Evolutionary conservation across 2,113 vertebrate genomes (phyloP), one percentile per base, ranked within the genome.

Genomic region (Chitala chitala): DNA sequence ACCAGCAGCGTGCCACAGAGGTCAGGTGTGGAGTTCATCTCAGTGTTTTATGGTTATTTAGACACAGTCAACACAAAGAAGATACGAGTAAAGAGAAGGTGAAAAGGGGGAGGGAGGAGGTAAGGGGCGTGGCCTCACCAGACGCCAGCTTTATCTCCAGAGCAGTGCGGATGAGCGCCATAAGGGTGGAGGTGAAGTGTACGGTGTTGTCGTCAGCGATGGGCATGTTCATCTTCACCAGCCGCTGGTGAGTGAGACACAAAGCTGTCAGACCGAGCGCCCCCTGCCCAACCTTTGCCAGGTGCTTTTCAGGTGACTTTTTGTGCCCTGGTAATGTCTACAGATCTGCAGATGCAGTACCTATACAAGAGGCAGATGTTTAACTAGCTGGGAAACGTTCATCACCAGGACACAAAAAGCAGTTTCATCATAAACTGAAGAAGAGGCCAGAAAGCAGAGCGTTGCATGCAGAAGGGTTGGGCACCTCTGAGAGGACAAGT

Each of bases 201-300:
- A 99, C 97, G 0, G 94, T 96, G 77, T 93, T 87, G 82, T 99
- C 95, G 0, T 89, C 90, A 0, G 93, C 95, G 71, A 99, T 98
- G 1, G 97, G 97, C 97, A 98, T 99, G 87, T 99, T 98, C 97
- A 99, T 98, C 84, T 86, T 89, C 61, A 99, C 96, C 87, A 98
- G 81, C 48, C 96, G 95, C 97, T 98, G 87, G 31, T 44, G 80
- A 77, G 78, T 76, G 64, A 33, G 68, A 71, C 42, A 73, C 40
- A 71, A 53, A 72, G 69, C n/a, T 8, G 72, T 72, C 38, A 72
- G 36, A 44, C 17, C 5, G 20, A 20, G 7, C 46, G 33, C 2
- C 56, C n/a, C 42, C 7, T 40, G 13, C 50, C 36, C 33, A 2
- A 9, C 31, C 26, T 22, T n/a, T 12, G 15, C 13, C 15, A 31